phyloP scores from a whole-genome alignment of 2,797 vertebrate genomes.

The Loris lydekkerianus region DNA sequence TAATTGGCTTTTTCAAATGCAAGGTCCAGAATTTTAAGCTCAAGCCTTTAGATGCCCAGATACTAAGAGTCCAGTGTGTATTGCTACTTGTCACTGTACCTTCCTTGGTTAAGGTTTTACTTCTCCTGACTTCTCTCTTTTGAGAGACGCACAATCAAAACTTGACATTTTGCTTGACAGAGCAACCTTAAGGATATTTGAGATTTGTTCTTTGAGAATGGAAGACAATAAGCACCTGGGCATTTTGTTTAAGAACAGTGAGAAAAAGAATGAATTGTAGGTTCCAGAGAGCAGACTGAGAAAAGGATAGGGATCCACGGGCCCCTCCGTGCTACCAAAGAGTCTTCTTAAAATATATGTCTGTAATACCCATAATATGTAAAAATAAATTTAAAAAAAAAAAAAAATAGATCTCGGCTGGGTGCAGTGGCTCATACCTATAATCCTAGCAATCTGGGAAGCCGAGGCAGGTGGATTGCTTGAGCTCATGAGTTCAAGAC shows the following conservation, averaged over 20 bases:
- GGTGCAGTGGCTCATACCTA: too few species aligned
- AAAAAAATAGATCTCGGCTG: background rate
- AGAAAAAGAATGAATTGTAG: constrained; percentile 3
- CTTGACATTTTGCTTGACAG: constrained; percentile 27
- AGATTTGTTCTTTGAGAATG: constrained; percentile 53
- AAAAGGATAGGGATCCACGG: background rate
- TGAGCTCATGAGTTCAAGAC: too few species aligned
- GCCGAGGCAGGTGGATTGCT: too few species aligned
- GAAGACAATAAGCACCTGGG: background rate
- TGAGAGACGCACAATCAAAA: background rate
- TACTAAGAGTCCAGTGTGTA: background rate
- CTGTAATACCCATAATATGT: background rate
- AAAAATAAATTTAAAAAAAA: background rate
- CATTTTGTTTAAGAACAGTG: constrained; percentile 1
- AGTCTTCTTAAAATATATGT: constrained; percentile 33
- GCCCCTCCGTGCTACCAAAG: background rate
- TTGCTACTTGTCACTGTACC: background rate
- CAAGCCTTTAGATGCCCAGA: background rate
- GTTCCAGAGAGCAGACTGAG: constrained; percentile 34
- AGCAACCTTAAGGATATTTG: constrained; percentile 8
- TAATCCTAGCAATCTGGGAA: too few species aligned
- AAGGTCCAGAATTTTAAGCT: background rate
- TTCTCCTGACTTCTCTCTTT: background rate
- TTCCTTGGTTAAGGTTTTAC: background rate
- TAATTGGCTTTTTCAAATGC: background rate